These are phyloP conservation scores for Halyomorpha halys DNA, from an alignment of 1,140 invertebrate genomes.

Conservation along the genomic window DNA sequence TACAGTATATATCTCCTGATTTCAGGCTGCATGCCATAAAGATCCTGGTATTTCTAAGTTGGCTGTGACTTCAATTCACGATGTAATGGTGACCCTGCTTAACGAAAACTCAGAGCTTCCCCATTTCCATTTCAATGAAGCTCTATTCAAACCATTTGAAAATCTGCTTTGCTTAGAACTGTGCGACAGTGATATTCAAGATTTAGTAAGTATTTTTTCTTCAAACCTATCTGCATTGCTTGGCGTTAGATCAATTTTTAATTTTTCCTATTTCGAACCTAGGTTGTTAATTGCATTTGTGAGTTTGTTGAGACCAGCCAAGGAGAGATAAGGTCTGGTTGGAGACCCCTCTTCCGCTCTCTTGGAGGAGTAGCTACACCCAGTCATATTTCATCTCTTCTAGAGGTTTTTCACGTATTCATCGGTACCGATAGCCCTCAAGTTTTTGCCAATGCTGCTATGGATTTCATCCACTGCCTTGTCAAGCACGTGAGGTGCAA, in stretches of 20 bases:
- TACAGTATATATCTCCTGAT: constrained; percentile 25
- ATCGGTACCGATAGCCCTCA: constrained; percentile 81
- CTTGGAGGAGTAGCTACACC: constrained; percentile 63
- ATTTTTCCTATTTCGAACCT: constrained; percentile 33
- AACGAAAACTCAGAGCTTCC: constrained; percentile 79
- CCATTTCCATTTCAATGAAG: constrained; percentile 92
- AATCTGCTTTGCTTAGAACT: constrained; percentile 84
- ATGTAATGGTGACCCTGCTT: constrained; percentile 77
- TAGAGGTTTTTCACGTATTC: constrained; percentile 89
- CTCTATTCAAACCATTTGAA: constrained; percentile 88
- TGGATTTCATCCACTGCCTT: constrained; percentile 85
- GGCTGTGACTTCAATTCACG: constrained; percentile 86
- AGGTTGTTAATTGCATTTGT: constrained; percentile 90
- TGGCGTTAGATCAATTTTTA: not conserved
- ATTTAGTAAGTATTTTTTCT: constrained; percentile 51
- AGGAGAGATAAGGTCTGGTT: constrained; percentile 84
- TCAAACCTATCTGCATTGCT: not conserved
- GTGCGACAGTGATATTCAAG: constrained; percentile 79
- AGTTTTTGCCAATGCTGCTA: constrained; percentile 85
- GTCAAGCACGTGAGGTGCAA: constrained; percentile 53
- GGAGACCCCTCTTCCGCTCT: constrained; percentile 84
- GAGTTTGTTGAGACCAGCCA: constrained; percentile 90
- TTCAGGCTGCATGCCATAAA: constrained; percentile 78
- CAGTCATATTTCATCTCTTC: constrained; percentile 54
- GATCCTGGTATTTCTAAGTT: constrained; percentile 80